A percentile compares a stretch with the other conserved stretches of the same genome.
These are phyloP conservation scores for Erpetoichthys calabaricus DNA, from an alignment of 2,797 vertebrate species.

Conservation along the genomic window DNA sequence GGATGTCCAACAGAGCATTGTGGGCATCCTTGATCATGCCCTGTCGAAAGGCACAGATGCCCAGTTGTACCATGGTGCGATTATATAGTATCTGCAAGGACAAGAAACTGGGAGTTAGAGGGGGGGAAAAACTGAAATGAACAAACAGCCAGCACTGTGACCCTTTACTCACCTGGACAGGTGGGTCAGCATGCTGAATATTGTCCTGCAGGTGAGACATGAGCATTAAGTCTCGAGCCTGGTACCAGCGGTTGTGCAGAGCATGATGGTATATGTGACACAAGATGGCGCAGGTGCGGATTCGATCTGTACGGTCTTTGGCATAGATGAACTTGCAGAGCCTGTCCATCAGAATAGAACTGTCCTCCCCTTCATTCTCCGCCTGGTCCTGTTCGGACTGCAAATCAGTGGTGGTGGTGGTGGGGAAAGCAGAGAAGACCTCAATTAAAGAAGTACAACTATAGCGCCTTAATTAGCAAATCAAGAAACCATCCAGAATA, in stretches of 20 bases:
- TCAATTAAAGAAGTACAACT: too few species aligned
- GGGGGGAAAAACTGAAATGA: too few species aligned
- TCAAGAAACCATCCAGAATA: too few species aligned
- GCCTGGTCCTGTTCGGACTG: slow-evolving; percentile 80
- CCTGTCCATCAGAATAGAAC: slow-evolving; percentile 72
- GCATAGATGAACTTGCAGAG: slow-evolving; percentile 83
- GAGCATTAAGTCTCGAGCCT: slow-evolving; percentile 85
- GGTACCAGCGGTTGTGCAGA: slow-evolving; percentile 82
- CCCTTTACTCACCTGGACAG: slow-evolving; percentile 59
- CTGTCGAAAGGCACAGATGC: slow-evolving; percentile 81
- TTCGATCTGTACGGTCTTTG: slow-evolving; percentile 79
- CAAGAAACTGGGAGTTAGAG: background rate
- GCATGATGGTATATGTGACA: slow-evolving; percentile 90
- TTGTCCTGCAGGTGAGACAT: slow-evolving; percentile 92
- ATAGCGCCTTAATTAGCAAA: background rate
- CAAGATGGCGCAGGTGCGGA: slow-evolving; percentile 81
- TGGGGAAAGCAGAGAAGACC: too few species aligned
- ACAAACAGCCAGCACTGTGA: too few species aligned
- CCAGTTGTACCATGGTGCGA: slow-evolving; percentile 85
- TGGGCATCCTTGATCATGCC: slow-evolving; percentile 87
- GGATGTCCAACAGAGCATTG: slow-evolving; percentile 80
- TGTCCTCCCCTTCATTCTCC: slow-evolving; percentile 76
- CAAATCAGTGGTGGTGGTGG: too few species aligned
- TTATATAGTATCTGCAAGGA: slow-evolving; percentile 72
- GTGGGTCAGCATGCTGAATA: slow-evolving; percentile 81